These are phyloP conservation scores for Sus scrofa DNA, from an alignment of 2,113 vertebrate genomes.

Conservation along the genomic window DNA sequence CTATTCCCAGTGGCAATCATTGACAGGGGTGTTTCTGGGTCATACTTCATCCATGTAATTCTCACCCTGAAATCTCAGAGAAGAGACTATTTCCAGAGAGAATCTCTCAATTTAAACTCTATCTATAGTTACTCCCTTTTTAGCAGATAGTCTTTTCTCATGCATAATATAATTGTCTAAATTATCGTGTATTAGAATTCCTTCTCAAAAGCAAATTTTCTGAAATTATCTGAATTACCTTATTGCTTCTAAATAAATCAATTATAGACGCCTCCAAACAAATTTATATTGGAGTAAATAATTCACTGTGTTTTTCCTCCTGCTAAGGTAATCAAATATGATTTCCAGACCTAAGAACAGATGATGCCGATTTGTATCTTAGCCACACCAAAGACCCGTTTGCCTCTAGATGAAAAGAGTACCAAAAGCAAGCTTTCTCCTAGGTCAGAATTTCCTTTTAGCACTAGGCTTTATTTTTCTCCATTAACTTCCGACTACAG, in stretches of 20 bases:
- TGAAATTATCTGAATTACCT: constrained; percentile 87
- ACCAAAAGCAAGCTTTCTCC: background rate
- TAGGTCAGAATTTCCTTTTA: background rate
- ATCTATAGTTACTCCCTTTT: constrained; percentile 73
- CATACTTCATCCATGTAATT: constrained; percentile 60
- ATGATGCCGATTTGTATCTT: background rate
- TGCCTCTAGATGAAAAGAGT: background rate
- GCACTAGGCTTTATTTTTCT: background rate
- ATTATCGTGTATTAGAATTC: constrained; percentile 88
- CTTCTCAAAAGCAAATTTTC: constrained; percentile 87
- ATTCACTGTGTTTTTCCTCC: constrained; percentile 1
- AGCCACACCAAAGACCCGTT: background rate
- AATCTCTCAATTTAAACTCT: background rate
- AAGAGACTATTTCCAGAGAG: constrained; percentile 22
- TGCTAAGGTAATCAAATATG: constrained; percentile 51
- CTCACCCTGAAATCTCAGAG: constrained; percentile 61
- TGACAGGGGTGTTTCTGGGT: constrained; percentile 68
- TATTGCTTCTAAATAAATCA: constrained; percentile 87
- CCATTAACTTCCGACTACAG: background rate
- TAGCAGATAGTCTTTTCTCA: constrained; percentile 82
- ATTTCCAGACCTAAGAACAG: constrained; percentile 44
- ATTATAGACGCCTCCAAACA: constrained; percentile 84
- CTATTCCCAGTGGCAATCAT: constrained; percentile 67
- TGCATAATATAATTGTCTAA: constrained; percentile 82
- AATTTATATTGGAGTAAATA: constrained; percentile 82